Evolutionary conservation across 2,888 invertebrate genomes (phyloP), one percentile per base, ranked within the genome.

Genomic region (Chrysodeixis includens): DNA sequence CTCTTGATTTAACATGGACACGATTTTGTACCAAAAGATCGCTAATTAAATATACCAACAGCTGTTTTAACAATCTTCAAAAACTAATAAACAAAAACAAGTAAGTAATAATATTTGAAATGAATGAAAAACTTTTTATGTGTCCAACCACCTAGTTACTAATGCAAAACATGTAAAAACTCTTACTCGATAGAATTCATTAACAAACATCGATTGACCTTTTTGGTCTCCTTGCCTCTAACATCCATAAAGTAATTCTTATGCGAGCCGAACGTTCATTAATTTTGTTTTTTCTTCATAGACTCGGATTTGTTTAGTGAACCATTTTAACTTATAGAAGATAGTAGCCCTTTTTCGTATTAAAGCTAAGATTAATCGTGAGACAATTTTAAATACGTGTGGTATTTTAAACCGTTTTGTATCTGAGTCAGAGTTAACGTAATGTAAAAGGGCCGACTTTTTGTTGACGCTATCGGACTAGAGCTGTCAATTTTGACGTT

Each of bases 171-270:
- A 79, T 83, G 82, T 86, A 83, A 82, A 79, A 79, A 68, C 56
- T 83, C 72, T 78, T 82, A 81, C 85, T 72, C 71, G 69, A 83
- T 84, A 84, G 77, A 85, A 87, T 86, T 81, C 78, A 75, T 85
- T 87, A 82, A 83, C 81, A 86, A 84, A 86, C 78, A 83, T 76
- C 79, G 76, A 82, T 84, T 87, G 87, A 88, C 87, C 86, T 89
- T 86, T 87, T 82, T 81, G 82, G 79, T 81, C 62, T 52, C 83
- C 76, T 82, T 83, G 86, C 82, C 82, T 87, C 87, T 90, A 85
- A 86, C 86, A 88, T 86, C 84, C 82, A 84, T 81, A 84, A 86
- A 86, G 83, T 80, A 83, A 88, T 87, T 88, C 82, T 82, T 84
- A 79, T 70, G 76, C 82, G 82, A 86, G 82, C 76, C 76, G 71